Evolutionary conservation across 2,797 vertebrate species (phyloP).

Genomic region (Sphaeramia orbicularis): DNA sequence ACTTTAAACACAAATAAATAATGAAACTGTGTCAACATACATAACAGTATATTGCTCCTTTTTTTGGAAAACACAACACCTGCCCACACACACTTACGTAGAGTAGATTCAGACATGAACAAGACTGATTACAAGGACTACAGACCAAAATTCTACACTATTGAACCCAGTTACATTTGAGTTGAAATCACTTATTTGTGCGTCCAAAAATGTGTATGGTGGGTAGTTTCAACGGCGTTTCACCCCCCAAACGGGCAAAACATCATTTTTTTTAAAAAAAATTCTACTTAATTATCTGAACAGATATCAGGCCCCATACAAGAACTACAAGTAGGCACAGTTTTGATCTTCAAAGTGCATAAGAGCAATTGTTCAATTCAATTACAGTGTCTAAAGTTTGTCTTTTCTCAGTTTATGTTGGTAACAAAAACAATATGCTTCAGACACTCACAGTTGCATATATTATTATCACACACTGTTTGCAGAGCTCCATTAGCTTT

Average conservation of each 20-base stretch:
- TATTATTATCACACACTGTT: background rate
- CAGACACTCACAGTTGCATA: conserved; percentile 2
- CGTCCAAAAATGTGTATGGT: conserved; percentile 23
- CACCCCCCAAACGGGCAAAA: conserved; percentile 4
- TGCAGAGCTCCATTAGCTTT: conserved; percentile 1
- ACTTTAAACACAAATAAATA: conserved; percentile 81
- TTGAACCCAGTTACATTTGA: conserved; percentile 19
- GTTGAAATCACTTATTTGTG: conserved; percentile 20
- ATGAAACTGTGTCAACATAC: conserved; percentile 44
- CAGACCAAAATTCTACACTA: conserved; percentile 13
- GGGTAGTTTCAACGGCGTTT: conserved; percentile 19
- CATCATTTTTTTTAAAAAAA: conserved; percentile 20
- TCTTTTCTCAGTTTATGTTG: conserved; percentile 13
- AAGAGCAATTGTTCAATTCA: conserved; percentile 42
- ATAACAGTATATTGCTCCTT: conserved; percentile 61
- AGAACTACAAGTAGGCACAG: conserved; percentile 62
- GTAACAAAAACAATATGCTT: conserved; percentile 10
- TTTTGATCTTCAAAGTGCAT: conserved; percentile 69
- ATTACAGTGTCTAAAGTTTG: conserved; percentile 17
- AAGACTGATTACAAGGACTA: conserved; percentile 13
- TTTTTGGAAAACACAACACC: conserved; percentile 39
- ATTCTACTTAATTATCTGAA: conserved; percentile 28
- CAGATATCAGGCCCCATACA: conserved; percentile 36
- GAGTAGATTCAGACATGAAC: conserved; percentile 39
- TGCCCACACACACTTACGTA: conserved; percentile 27